Base-by-base conservation (phyloP, 2,888 invertebrate genomes). In the Thereva nobilitata region DNA sequence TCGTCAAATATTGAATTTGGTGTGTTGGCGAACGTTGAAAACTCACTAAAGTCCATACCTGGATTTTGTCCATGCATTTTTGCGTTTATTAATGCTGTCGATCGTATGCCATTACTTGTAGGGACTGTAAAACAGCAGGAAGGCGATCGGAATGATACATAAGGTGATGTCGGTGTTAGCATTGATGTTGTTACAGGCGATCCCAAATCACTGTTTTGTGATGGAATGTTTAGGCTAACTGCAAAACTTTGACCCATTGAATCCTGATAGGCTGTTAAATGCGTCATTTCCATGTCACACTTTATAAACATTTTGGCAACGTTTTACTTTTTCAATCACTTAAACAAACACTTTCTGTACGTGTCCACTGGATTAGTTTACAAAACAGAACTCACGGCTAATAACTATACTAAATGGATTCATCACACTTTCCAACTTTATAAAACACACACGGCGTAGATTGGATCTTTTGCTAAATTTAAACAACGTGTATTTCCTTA, bases 1-100 rank as follows among this genome's bases (percentile, higher is more conserved):
- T 77, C 76, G 47, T 78, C 75, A 61, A 78, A 79, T 55, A 77
- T 76, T n/a, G 81, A 81, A 49, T 74, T 80, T 4, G 81, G 81
- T 12, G 81, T 81, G 68, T 81, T 80, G 49, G 76, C 75, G 41
- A 75, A 72, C 73, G 74, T 72, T 72, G 75, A 61, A n/a, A 47
- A 49, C 35, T 61, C 61, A 3, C 12, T 41, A 9, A 61, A 61
- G 50, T 61, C 68, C 53, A 79, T 76, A 4, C 42, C 55, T 6
- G 12, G 40, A 23, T 50, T 9, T 8, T 23, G 23, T 23, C 23
- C 23, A 23, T 23, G 49, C 50, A 45, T 67, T 67, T 52, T 70
- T 68, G 66, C 64, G 57, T 7, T 67, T n/a, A 42, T 12, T 40
- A 37, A 41, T 12, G 12, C 41, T 38, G 9, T 12, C 34, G 23